These are phyloP conservation scores for Drosophila paramelanica DNA, from an alignment of 2,888 invertebrate genomes.

Conservation along the genomic window DNA sequence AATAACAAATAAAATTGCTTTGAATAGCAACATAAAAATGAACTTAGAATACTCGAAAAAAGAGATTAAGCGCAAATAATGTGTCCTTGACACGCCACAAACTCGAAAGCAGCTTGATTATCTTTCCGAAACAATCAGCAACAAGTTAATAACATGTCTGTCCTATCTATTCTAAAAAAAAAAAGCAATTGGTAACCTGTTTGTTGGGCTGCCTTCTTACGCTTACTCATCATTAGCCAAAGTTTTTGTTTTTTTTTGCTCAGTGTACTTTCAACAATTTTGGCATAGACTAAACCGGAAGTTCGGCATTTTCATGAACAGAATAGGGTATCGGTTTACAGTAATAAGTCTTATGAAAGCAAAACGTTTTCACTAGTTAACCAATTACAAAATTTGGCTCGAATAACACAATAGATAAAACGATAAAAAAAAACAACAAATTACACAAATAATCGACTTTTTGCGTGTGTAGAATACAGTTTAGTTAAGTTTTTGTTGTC, in stretches of 20 bases:
- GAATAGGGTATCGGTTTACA: conserved; percentile 1
- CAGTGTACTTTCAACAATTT: neutral
- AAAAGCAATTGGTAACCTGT: conserved; percentile 12
- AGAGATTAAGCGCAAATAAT: neutral
- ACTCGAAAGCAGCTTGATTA: conserved; percentile 14
- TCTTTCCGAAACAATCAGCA: conserved; percentile 15
- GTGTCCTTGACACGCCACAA: conserved; percentile 21
- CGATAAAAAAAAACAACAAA: conserved; percentile 7
- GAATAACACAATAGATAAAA: conserved; percentile 19
- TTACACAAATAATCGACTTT: conserved; percentile 1
- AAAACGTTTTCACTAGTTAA: conserved; percentile 31
- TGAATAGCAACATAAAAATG: neutral
- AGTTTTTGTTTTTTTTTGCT: neutral
- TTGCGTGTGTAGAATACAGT: conserved; percentile 20
- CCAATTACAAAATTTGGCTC: conserved; percentile 32
- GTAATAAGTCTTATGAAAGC: neutral
- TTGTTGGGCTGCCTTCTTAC: conserved; percentile 9
- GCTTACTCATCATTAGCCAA: conserved; percentile 8
- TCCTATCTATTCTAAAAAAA: neutral
- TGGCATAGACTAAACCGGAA: conserved; percentile 12
- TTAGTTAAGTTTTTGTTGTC: conserved; percentile 1
- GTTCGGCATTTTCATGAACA: neutral
- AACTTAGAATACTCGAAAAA: neutral
- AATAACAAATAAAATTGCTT: neutral
- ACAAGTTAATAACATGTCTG: conserved; percentile 31